These are phyloP conservation scores for Melanotaenia nigrans DNA, from an alignment of 2,797 vertebrate genomes.

Conservation along the genomic window DNA sequence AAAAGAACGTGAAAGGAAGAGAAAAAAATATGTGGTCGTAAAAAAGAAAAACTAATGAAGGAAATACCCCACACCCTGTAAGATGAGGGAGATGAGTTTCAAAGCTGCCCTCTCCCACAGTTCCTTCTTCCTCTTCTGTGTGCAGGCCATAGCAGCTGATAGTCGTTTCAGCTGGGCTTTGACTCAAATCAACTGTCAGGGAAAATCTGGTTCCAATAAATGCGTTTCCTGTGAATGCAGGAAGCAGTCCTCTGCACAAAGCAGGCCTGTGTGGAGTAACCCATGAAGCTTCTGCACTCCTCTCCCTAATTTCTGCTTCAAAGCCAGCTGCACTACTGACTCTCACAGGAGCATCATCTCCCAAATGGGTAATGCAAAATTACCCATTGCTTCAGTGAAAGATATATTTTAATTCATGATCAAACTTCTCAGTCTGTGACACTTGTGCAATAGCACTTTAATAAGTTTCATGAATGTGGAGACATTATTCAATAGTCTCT, in stretches of 20 bases:
- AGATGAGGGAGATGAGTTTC: slow-evolving; percentile 76
- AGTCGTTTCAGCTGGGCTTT: slow-evolving; percentile 70
- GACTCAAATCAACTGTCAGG: slow-evolving; percentile 73
- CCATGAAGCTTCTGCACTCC: slow-evolving; percentile 46
- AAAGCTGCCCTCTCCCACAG: slow-evolving; percentile 60
- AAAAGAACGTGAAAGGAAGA: slow-evolving; percentile 15
- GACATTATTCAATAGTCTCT: background rate
- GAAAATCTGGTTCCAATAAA: slow-evolving; percentile 90
- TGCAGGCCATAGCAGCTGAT: slow-evolving; percentile 61
- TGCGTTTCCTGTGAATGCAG: slow-evolving; percentile 86
- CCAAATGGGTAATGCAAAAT: slow-evolving; percentile 16
- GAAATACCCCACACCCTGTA: slow-evolving; percentile 62
- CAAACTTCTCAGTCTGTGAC: background rate
- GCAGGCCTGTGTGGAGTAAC: slow-evolving; percentile 70
- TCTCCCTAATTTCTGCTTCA: slow-evolving; percentile 44
- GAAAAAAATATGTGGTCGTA: slow-evolving; percentile 54
- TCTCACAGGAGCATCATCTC: background rate
- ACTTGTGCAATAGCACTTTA: background rate
- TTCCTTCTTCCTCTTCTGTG: slow-evolving; percentile 45
- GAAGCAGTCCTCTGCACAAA: slow-evolving; percentile 85
- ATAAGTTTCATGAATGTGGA: background rate
- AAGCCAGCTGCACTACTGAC: slow-evolving; percentile 29
- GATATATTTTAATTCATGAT: too few species aligned
- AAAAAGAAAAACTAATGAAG: slow-evolving; percentile 64
- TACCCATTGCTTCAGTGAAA: background rate